Conservation (phyloP, 2,113 vertebrate genomes). For the Hydropotes inermis region DNA sequence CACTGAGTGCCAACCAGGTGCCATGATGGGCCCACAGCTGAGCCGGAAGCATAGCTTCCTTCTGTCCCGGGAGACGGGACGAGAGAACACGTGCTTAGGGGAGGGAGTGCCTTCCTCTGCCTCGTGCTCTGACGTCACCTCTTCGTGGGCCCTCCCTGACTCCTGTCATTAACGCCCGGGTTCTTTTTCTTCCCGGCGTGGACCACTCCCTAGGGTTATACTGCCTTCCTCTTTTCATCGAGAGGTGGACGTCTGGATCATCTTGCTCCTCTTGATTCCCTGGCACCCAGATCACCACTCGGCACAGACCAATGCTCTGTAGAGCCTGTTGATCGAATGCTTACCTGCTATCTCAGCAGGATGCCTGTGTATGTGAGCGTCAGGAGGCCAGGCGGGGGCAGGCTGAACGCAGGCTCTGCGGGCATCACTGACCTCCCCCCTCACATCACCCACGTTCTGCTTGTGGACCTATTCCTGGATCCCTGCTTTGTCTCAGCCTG, state of each 20-base stretch:
- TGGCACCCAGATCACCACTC: not conserved
- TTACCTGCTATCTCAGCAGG: not conserved
- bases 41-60: not conserved
- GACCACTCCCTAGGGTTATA: not conserved
- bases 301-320: not conserved
- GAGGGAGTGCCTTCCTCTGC: not conserved
- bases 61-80: fast-evolving
- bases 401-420: not conserved
- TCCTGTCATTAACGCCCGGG: not conserved
- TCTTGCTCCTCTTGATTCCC: not conserved
- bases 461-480: not conserved
- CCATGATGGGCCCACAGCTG: not conserved
- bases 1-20: not conserved
- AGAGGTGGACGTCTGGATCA: not conserved
- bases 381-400: not conserved
- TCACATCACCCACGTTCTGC: not conserved
- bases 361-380: not conserved
- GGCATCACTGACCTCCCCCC: not conserved
- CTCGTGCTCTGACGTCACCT: too few species aligned
- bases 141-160: fast-evolving
- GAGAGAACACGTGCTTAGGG: fast-evolving
- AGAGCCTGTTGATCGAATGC: too few species aligned
- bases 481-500: not conserved
- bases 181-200: not conserved
- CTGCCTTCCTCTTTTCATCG: not conserved